Base-by-base conservation (phyloP, 2,113 vertebrate genomes). In the Stomatorhinus ivindoensis region DNA sequence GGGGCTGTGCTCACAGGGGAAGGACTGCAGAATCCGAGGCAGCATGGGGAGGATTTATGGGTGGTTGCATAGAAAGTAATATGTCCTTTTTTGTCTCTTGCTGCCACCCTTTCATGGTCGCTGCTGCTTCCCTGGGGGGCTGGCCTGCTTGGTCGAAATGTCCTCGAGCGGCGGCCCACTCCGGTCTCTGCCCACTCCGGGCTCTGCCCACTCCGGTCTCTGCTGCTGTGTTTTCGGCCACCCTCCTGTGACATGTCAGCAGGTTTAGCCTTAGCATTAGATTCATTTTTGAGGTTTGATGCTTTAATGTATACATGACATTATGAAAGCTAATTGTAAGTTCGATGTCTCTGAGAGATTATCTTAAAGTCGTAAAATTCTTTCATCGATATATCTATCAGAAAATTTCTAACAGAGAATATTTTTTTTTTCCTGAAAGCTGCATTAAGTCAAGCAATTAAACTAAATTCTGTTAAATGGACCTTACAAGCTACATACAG, bases 1-100 rank as follows among this genome's bases (percentile, higher is more conserved):
- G 87, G 84, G 46, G 46, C 69, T 27, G 86, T 85, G 85, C 86
- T 92, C 35, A 88, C 76, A 27, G 76, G 50, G 88, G 82, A 91
- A 87, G 58, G 84, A 55, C 83, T 87, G 58, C 24, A 48, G 89
- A 86, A 55, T 91, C 86, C 47, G 55, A 58, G 85, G 50, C 46
- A 85, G 51, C 13, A 9, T 48, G 65, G 48, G 44, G 80, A 27
- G 61, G 50, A 44, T 83, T 86, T 82, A 80, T 82, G 17, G 7
- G 50, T 21, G 27, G 44, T 86, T 55, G 13, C 44, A 21, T 84
- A 89, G 15, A 89, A 53, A 50, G 24, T 85, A 35, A 55, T 47
- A 24, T 15, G 55, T 55, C 15, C 15, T 15, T 17, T 51, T 51
- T 86, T 53, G 27, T 50, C 4, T 55, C 17, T 53, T 85, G 9